These are phyloP conservation scores for Acrocephalus kingi DNA, from an alignment of 2,113 vertebrate species.

Conservation along the genomic window DNA sequence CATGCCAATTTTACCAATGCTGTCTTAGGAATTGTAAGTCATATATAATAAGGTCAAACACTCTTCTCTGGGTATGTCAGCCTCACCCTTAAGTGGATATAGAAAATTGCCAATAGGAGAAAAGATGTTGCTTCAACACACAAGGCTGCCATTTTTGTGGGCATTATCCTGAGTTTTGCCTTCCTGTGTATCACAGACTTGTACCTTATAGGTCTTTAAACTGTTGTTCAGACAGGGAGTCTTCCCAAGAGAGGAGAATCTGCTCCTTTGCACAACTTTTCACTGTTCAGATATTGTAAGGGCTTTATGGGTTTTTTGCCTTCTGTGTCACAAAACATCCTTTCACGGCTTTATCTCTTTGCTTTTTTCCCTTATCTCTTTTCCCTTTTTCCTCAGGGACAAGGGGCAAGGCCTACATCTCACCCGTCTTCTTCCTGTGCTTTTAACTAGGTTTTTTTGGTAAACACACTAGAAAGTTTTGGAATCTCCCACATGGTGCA, in stretches of 20 bases:
- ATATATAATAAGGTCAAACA: not conserved
- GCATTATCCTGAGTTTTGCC: not conserved
- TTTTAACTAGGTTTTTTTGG: not conserved
- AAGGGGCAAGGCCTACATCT: not conserved
- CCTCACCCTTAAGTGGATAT: not conserved
- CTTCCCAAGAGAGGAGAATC: not conserved
- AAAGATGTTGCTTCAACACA: not conserved
- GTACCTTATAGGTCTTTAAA: not conserved
- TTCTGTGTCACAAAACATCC: not conserved
- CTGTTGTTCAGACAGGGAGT: not conserved
- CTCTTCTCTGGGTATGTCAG: not conserved
- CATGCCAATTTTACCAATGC: not conserved
- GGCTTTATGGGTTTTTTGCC: rapidly evolving
- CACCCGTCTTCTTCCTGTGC: not conserved
- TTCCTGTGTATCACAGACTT: not conserved
- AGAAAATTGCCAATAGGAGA: not conserved
- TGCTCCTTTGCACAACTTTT: not conserved
- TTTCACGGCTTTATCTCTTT: not conserved
- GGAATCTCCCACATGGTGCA: not conserved
- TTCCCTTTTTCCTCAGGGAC: not conserved
- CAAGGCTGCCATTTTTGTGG: not conserved
- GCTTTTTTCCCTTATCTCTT: too few species aligned
- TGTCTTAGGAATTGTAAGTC: not conserved
- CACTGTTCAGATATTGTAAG: not conserved
- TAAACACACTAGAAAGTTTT: not conserved